Evolutionary conservation across 1,140 invertebrate species (phyloP).

Genomic region (Bombus impatiens): DNA sequence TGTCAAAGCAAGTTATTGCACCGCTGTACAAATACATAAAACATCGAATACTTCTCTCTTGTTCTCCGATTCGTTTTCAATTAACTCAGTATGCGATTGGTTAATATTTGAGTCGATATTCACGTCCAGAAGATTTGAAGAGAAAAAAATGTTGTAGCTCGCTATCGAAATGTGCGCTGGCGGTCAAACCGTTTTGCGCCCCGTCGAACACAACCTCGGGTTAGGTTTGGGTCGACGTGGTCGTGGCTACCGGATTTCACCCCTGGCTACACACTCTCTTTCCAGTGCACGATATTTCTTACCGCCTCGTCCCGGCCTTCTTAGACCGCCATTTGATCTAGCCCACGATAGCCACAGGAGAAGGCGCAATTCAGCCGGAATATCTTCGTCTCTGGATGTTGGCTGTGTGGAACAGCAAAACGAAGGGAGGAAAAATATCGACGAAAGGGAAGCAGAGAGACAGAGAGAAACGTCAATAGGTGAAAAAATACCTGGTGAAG

Average conservation of each 20-base stretch:
- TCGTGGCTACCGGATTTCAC: constrained; percentile 81
- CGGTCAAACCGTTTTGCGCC: constrained; percentile 70
- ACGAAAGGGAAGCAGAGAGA: not conserved
- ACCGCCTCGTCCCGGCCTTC: constrained; percentile 40
- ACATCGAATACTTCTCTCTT: too few relatives aligned
- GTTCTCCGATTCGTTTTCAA: too few relatives aligned
- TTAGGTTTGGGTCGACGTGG: constrained; percentile 74
- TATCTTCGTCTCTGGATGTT: constrained; percentile 73
- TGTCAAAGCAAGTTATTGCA: too few relatives aligned
- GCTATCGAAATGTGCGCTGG: constrained; percentile 35
- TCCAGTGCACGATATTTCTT: constrained; percentile 62
- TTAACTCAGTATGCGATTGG: not conserved
- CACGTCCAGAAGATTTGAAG: not conserved
- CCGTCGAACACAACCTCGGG: constrained; percentile 75
- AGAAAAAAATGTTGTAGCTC: not conserved
- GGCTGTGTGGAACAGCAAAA: constrained; percentile 37
- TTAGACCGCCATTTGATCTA: constrained; percentile 75
- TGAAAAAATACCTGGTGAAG: not conserved
- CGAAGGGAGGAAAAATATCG: constrained; percentile 41
- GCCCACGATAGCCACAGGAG: constrained; percentile 75
- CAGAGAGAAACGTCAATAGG: constrained; percentile 3
- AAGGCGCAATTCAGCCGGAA: constrained; percentile 78
- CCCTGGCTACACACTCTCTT: constrained; percentile 77
- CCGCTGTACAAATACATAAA: not conserved
- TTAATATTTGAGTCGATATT: not conserved